Evolutionary conservation across 2,797 vertebrate species (phyloP).

Genomic region (Crocodylus rhombifer): DNA sequence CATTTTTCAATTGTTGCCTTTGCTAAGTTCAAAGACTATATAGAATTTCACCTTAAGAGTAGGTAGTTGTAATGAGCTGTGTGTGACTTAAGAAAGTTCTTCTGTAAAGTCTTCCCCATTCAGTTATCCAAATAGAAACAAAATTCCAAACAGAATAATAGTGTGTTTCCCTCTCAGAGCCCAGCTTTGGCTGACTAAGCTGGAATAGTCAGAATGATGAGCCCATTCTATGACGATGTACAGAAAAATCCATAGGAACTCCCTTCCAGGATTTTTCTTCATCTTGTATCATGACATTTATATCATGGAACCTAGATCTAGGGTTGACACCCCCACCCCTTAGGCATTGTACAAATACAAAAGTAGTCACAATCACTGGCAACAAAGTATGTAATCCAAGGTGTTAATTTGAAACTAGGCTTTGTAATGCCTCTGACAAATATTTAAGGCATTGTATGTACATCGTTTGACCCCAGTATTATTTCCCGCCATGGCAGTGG

Average conservation of each 20-base stretch:
- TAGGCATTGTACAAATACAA: background rate
- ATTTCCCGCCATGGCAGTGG: too few species aligned
- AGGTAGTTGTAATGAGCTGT: background rate
- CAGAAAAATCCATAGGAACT: too few species aligned
- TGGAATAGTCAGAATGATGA: background rate
- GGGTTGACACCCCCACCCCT: background rate
- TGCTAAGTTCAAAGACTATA: conserved; percentile 28
- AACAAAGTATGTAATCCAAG: background rate
- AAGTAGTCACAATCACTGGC: background rate
- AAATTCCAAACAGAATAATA: background rate
- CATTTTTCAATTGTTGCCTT: conserved; percentile 45
- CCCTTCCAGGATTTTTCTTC: too few species aligned
- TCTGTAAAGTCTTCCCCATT: background rate
- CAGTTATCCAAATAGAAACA: background rate
- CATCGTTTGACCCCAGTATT: too few species aligned
- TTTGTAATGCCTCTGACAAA: conserved; percentile 35
- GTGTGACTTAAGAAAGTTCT: conserved; percentile 51
- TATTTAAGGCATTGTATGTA: background rate
- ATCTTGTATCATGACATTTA: too few species aligned
- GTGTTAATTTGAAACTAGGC: background rate
- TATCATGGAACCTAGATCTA: too few species aligned
- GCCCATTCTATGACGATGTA: background rate
- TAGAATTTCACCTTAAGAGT: conserved; percentile 15
- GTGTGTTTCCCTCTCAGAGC: background rate
- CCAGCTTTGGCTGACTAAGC: background rate